These are phyloP conservation scores for Amblyopsis rosae DNA, from an alignment of 2,113 vertebrate genomes.

Conservation along the genomic window DNA sequence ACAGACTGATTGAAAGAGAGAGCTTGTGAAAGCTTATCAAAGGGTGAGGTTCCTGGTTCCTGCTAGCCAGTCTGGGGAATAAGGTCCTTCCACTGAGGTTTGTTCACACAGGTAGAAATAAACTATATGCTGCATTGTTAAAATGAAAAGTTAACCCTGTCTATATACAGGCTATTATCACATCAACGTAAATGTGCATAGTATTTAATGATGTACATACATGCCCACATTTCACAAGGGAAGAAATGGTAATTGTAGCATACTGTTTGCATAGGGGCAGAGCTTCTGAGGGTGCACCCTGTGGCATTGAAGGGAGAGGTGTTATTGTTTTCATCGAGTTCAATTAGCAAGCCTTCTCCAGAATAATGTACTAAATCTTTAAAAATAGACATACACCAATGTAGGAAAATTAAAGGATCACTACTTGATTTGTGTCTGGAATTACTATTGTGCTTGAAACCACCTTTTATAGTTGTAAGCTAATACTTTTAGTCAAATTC, in stretches of 20 bases:
- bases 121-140: neutral
- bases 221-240: no score
- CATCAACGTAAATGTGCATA: neutral
- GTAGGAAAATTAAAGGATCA: neutral
- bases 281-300: no score
- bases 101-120: neutral
- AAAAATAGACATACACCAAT: neutral
- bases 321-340: no score
- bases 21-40: slow-evolving; percentile 43
- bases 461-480: no score
- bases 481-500: no score
- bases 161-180: neutral
- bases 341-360: no score
- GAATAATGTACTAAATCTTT: no score
- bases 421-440: no score
- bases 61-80: slow-evolving; percentile 18
- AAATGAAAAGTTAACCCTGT: neutral
- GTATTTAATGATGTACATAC: neutral
- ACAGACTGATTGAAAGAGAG: slow-evolving; percentile 41
- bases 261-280: no score
- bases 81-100: slow-evolving; percentile 1
- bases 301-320: no score
- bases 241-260: no score
- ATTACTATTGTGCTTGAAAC: no score
- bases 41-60: slow-evolving; percentile 1